Evolutionary conservation across 2,888 invertebrate genomes (phyloP).

Genomic region (Cotesia congregata): DNA sequence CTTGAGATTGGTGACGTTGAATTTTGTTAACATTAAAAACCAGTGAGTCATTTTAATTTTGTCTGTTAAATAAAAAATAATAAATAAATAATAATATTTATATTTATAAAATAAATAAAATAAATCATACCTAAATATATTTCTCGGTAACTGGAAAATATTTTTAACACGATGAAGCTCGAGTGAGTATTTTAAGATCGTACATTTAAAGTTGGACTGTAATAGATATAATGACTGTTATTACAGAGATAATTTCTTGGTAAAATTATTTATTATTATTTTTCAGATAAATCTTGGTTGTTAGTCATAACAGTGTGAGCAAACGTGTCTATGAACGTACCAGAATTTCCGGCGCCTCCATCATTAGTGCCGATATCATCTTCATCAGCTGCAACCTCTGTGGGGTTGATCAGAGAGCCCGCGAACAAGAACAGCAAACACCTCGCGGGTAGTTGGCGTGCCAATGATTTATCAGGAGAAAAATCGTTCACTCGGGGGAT

Average conservation of each 20-base stretch:
- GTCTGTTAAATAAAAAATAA: neutral
- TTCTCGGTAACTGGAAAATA: neutral
- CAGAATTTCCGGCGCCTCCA: slow-evolving; percentile 65
- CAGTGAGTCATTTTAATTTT: neutral
- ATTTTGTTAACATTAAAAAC: neutral
- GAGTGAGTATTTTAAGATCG: neutral
- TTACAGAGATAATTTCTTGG: neutral
- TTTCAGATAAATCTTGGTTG: slow-evolving; percentile 10
- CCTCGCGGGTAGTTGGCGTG: neutral
- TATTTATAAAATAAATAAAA: neutral
- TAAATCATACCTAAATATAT: neutral
- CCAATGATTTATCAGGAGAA: neutral
- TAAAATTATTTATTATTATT: neutral
- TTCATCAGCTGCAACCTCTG: slow-evolving; percentile 17
- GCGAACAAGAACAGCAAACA: neutral
- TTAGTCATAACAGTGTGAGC: neutral
- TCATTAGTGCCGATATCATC: slow-evolving; percentile 44
- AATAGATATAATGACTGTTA: neutral
- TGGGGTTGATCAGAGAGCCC: slow-evolving; percentile 47
- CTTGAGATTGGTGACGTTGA: neutral
- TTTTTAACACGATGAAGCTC: neutral
- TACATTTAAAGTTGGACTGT: neutral
- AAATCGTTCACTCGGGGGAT: neutral
- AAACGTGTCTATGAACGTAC: slow-evolving; percentile 59
- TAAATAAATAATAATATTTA: too few species aligned